Base-by-base conservation (phyloP, 2,113 vertebrate genomes). In the Lepisosteus oculatus region DNA sequence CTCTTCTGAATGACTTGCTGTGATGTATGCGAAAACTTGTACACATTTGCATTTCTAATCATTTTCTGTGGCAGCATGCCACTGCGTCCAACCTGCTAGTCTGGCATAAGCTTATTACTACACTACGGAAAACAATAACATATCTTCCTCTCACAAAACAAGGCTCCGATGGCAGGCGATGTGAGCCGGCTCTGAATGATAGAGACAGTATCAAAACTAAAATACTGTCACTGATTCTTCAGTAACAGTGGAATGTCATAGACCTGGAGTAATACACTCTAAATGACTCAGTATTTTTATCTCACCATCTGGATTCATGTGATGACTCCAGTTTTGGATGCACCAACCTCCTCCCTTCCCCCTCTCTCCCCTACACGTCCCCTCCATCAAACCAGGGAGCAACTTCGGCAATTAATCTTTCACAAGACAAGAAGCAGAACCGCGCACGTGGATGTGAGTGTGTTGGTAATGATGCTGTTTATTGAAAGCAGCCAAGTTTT, bases 101-200 rank as follows among this genome's bases (percentile, higher is more conserved):
- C 79, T 77, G 70, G 77, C 71, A 71, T 75, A 72, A 68, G 65
- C 45, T 80, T 72, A 76, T 47, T 51, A 70, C 72, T 74, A 71
- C 70, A 71, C 45, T 61, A 42, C 44, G 61, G 65, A 76, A 83
- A 82, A 82, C 78, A 74, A 85, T 90, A 84, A 85, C 1, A 78
- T 67, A 43, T 29, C 64, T 43, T 65, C 63, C 75, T 63, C 43
- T 54, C 55, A 51, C 65, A 8, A 56, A 3, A 42, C 70, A 63
- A 68, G 69, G 74, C 42, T 17, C 55, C 61, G 43, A 67, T 68
- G 69, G 71, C 67, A 71, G 61, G 47, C 3, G 44, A 13, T 75
- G 68, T 66, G 67, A 65, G 72, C 43, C 66, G 64, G 70, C 78
- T 76, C 55, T 17, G 68, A 74, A 76, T 82, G 77, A 81, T 73